Conservation (phyloP, 2,888 invertebrate genomes). For the Camptogramma bilineatum region DNA sequence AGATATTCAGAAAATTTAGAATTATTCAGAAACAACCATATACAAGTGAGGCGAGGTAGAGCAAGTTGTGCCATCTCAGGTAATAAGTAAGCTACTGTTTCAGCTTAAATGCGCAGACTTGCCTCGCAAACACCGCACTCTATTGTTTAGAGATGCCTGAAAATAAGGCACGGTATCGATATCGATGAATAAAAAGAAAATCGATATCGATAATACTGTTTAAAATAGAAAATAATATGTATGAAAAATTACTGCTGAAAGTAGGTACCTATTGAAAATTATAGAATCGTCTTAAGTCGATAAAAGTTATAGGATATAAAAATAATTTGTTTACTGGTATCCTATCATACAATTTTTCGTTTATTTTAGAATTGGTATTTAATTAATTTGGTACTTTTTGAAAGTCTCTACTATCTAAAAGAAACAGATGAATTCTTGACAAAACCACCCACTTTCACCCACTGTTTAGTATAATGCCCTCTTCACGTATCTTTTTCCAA, state of each 20-base stretch:
- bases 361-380: too few relatives aligned
- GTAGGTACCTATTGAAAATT: too few relatives aligned
- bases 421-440: too few relatives aligned
- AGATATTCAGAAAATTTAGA: not conserved
- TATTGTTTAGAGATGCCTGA: constrained; percentile 34
- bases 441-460: too few relatives aligned
- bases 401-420: too few relatives aligned
- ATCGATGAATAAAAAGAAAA: constrained; percentile 20
- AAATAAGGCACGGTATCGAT: constrained; percentile 28
- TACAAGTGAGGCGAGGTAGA: constrained; percentile 43
- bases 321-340: too few relatives aligned
- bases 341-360: too few relatives aligned
- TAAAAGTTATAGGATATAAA: too few relatives aligned
- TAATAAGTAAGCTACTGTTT: constrained; percentile 83
- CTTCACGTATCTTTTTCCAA: too few relatives aligned
- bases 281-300: too few relatives aligned
- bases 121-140: constrained; percentile 66
- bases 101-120: constrained; percentile 81
- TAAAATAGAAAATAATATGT: not conserved
- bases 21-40: constrained; percentile 40
- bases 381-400: too few relatives aligned
- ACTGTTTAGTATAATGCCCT: too few relatives aligned
- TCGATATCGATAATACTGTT: constrained; percentile 12
- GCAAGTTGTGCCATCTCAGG: constrained; percentile 81
- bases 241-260: not conserved